Evolutionary conservation across 2,797 vertebrate species (phyloP).

Genomic region (Anguilla obscura): DNA sequence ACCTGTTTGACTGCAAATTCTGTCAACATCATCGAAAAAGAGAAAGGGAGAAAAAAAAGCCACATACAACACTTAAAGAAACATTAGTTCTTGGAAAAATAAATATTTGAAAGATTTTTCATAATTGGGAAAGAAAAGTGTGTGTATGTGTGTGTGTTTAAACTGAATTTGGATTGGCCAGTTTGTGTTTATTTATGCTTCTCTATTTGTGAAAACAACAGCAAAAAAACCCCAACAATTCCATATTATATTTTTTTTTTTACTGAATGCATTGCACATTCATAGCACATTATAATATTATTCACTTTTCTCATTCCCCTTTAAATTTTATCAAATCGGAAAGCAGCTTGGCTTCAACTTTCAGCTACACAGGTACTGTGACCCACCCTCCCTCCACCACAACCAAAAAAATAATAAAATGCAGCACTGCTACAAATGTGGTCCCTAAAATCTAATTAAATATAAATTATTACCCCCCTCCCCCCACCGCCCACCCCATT

Average conservation of each 20-base stretch:
- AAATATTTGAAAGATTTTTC: background rate
- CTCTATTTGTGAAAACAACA: background rate
- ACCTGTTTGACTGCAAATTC: background rate
- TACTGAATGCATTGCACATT: background rate
- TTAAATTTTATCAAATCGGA: background rate
- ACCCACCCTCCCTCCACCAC: background rate
- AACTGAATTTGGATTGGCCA: background rate
- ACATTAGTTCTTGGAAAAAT: background rate
- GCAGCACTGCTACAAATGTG: background rate
- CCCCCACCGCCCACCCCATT: background rate
- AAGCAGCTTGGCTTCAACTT: background rate
- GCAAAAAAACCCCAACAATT: background rate
- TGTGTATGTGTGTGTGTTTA: background rate
- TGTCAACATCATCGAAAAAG: background rate
- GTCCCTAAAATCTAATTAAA: conserved; percentile 6
- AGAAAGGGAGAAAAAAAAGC: background rate
- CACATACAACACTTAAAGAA: background rate
- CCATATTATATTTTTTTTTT: background rate
- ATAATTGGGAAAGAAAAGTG: background rate
- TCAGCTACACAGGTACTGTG: background rate
- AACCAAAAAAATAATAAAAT: background rate
- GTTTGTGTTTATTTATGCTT: background rate
- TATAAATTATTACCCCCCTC: background rate
- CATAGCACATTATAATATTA: background rate
- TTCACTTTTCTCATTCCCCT: background rate